Evolutionary conservation across 1,140 invertebrate genomes (phyloP), one percentile per base, ranked within the genome.

Genomic region (Bombyx mori): DNA sequence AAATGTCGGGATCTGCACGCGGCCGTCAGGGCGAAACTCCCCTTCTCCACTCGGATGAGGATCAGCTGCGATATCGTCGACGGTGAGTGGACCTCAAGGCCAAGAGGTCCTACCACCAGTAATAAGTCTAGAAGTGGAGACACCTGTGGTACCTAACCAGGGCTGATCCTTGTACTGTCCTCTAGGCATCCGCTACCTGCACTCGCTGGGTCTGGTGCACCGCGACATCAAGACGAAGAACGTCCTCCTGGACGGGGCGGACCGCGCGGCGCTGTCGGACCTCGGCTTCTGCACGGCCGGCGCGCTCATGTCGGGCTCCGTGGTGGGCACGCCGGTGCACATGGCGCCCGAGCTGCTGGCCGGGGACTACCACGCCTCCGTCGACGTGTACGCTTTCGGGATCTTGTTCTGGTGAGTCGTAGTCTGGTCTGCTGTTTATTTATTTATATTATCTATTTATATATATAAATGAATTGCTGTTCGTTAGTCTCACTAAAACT

Each of bases 141-240:
- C 49, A 12, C 49, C 8, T 22, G 10, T 10, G 7, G 49, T 50
- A 10, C 3, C 9, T 7, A 3, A 3, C 12, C 10, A 10, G 8
- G 5, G 22, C 49, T 50, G 49, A n/a, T 9, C 22, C 2, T 3
- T 6, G 22, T 22, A 26, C 4, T 47, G 18, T 8, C 22, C 8
- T 35, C 3, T 72, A 88, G 87, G 94, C 8, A 96, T 97, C 72
- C 90, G 96, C 43, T 97, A 95, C 86, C 90, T 98, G 10, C 96
- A 98, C 83, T 95, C 94, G 8, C 92, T 94, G 84, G 96, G 96
- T 1, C 89, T 97, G 2, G 93, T 97, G 8, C 96, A 97, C 81
- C 90, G 96, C 58, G 96, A 97, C 81, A 95, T 98, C 59, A 97
- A 97, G 83, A 85, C 97, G 57, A 97, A 97, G 86, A 97, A 97